A percentile compares a stretch with the other conserved stretches of the same genome.
Conservation (phyloP, 2,888 invertebrate species). For the Drosophila buzzatii region DNA sequence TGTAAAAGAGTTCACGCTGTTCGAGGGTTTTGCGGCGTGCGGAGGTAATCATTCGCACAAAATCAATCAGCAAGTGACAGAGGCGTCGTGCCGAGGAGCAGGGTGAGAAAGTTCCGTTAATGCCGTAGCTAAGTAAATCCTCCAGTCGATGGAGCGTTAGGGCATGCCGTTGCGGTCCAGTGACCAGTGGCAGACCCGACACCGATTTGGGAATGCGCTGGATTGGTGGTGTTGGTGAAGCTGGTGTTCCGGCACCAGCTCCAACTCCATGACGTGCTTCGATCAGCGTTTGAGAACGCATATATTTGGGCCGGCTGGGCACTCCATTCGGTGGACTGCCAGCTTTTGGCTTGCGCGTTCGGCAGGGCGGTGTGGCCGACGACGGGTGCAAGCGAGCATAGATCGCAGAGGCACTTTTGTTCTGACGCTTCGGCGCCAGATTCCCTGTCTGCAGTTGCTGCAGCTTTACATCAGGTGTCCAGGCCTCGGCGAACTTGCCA, state of each 20-base stretch:
- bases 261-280: conserved; percentile 82
- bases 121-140: conserved; percentile 90
- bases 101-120: conserved; percentile 88
- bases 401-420: conserved; percentile 84
- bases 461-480: conserved; percentile 83
- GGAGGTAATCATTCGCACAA: conserved; percentile 92
- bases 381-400: conserved; percentile 82
- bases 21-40: conserved; percentile 93
- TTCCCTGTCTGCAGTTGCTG: conserved; percentile 58
- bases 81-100: conserved; percentile 88
- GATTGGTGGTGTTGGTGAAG: conserved; percentile 32
- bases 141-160: conserved; percentile 91
- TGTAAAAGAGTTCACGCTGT: conserved; percentile 91
- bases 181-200: conserved; percentile 88
- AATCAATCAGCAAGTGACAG: conserved; percentile 91
- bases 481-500: conserved; percentile 91
- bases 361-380: conserved; percentile 58
- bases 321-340: conserved; percentile 65
- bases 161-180: conserved; percentile 91
- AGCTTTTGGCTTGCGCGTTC: conserved; percentile 59
- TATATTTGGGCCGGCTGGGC: conserved; percentile 85
- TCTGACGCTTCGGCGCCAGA: conserved; percentile 83
- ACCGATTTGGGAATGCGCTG: conserved; percentile 86
- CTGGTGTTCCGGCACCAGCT: conserved; percentile 35
- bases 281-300: conserved; percentile 85